Evolutionary conservation across 1,140 invertebrate genomes (phyloP).

Genomic region (Micrasema longulum): DNA sequence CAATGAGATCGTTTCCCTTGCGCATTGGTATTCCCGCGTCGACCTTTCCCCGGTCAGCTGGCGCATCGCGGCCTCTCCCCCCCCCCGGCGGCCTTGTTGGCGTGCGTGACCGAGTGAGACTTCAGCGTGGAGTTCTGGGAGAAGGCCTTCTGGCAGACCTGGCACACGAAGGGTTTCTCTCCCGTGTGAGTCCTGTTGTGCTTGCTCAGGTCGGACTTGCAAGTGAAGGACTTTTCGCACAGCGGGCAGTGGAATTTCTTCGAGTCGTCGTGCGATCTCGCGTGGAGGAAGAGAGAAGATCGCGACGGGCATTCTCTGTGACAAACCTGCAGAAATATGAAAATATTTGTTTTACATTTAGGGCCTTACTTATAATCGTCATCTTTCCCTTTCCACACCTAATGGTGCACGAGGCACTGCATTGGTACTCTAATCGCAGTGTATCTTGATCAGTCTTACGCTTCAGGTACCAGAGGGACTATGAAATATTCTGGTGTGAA

Average conservation of each 20-base stretch:
- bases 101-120: slow-evolving; percentile 74
- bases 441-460: no score
- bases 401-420: no score
- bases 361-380: no score
- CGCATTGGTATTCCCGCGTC: no score
- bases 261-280: slow-evolving; percentile 63
- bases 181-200: slow-evolving; percentile 92
- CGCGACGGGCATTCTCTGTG: slow-evolving; percentile 57
- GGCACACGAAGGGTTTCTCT: slow-evolving; percentile 79
- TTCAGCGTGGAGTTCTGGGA: slow-evolving; percentile 71
- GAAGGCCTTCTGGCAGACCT: slow-evolving; percentile 72
- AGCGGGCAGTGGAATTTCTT: slow-evolving; percentile 62
- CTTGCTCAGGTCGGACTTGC: slow-evolving; percentile 80
- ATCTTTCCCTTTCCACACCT: no score
- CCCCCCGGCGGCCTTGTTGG: slow-evolving; percentile 75
- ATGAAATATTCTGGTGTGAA: no score
- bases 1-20: no score
- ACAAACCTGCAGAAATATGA: slow-evolving; percentile 60
- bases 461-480: no score
- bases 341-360: not conserved
- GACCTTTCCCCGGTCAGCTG: no score
- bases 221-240: slow-evolving; percentile 69
- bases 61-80: no score
- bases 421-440: no score
- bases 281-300: slow-evolving; percentile 62